A percentile compares a stretch with the other conserved stretches of the same genome.
phyloP scores from a whole-genome alignment of 2,113 vertebrate species.

The Oceanites oceanicus region DNA sequence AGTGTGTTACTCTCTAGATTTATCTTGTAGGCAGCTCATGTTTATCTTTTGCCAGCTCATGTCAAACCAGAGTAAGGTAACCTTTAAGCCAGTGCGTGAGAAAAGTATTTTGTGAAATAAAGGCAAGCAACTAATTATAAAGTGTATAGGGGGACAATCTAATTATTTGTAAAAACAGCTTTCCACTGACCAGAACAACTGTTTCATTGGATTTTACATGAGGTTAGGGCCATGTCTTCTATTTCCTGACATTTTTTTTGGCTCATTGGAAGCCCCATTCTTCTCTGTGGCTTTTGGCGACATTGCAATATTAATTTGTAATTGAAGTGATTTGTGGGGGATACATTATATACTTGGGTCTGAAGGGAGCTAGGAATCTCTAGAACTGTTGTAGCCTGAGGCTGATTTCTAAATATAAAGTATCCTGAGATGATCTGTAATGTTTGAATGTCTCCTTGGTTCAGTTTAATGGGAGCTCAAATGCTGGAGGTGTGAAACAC shows the following conservation, averaged over 20 bases:
- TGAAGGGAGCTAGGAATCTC: not conserved
- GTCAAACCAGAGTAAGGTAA: not conserved
- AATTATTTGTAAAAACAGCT: not conserved
- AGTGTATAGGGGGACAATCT: not conserved
- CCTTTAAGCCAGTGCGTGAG: not conserved
- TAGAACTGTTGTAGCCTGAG: constrained; percentile 18
- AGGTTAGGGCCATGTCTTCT: not conserved
- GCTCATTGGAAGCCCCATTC: not conserved
- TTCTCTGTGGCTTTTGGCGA: not conserved
- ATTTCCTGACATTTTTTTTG: not conserved
- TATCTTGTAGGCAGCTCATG: not conserved
- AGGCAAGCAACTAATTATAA: not conserved
- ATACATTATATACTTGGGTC: not conserved
- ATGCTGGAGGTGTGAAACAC: not conserved
- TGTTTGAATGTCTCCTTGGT: not conserved
- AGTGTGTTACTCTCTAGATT: constrained; percentile 6
- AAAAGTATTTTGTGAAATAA: not conserved
- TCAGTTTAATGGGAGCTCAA: constrained; percentile 7
- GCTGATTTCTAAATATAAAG: constrained; percentile 57
- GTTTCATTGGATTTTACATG: not conserved
- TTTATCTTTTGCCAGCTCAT: constrained; percentile 5
- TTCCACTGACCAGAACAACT: not conserved
- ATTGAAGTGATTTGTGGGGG: not conserved
- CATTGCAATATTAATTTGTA: not conserved
- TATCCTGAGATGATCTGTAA: constrained; percentile 51